Conservation (phyloP, 2,797 vertebrate genomes). For the Argyrosomus regius region DNA sequence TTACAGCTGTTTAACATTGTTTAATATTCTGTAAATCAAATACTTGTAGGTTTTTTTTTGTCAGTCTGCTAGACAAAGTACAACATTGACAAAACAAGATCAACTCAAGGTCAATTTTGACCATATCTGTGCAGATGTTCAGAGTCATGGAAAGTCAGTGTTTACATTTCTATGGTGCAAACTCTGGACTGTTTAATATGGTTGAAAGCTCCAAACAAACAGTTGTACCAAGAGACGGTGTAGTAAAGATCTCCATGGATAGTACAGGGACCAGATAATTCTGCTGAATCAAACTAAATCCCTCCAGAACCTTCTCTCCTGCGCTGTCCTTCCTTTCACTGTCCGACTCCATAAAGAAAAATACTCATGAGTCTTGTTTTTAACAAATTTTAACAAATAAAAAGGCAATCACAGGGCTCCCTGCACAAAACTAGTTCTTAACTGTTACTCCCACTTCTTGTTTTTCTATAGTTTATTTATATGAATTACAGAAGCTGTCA, state of each 20-base stretch:
- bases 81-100: neutral
- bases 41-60: too few relatives aligned
- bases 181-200: neutral
- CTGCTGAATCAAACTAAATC: constrained; percentile 44
- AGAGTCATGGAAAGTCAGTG: neutral
- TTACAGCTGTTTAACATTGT: neutral
- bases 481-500: neutral
- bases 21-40: neutral
- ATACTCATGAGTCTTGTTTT: neutral
- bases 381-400: neutral
- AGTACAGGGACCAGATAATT: constrained; percentile 31
- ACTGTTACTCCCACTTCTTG: neutral
- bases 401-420: neutral
- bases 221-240: neutral
- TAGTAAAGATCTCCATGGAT: neutral
- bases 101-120: neutral
- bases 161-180: neutral
- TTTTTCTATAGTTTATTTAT: neutral
- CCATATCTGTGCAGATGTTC: neutral
- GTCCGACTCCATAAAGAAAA: constrained; percentile 3
- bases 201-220: neutral
- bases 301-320: constrained; percentile 37
- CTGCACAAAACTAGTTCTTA: neutral
- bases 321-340: neutral
- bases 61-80: neutral